Percentiles rank a stretch among this genome's conserved stretches.
These are phyloP conservation scores for Dinoponera quadriceps DNA, from an alignment of 1,140 invertebrate species.

Conservation along the genomic window DNA sequence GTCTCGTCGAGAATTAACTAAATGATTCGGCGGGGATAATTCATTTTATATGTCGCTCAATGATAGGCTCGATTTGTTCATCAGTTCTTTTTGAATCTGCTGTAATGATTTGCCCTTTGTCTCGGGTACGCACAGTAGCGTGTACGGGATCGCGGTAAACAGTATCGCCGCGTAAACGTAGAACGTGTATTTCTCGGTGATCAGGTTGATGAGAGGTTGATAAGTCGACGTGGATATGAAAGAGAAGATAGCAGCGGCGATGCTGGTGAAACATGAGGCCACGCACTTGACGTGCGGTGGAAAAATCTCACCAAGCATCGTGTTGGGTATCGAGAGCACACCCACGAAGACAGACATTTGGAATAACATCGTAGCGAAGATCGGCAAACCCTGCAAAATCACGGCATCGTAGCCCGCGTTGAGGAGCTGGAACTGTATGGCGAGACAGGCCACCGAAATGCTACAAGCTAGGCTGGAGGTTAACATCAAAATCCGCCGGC, in stretches of 20 bases:
- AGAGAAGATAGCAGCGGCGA: constrained; percentile 89
- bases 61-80: not conserved
- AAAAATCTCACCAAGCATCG: constrained; percentile 84
- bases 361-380: constrained; percentile 62
- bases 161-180: constrained; percentile 87
- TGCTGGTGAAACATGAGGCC: constrained; percentile 90
- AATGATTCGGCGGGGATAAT: not conserved
- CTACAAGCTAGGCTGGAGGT: constrained; percentile 86
- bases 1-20: not conserved
- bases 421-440: constrained; percentile 64
- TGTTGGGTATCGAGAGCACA: constrained; percentile 89
- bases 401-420: constrained; percentile 29
- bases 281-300: constrained; percentile 85
- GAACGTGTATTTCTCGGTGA: constrained; percentile 90
- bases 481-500: constrained; percentile 89
- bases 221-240: constrained; percentile 92
- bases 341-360: constrained; percentile 87
- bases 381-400: constrained; percentile 45
- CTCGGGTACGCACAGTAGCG: constrained; percentile 66
- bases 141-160: constrained; percentile 47
- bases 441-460: constrained; percentile 81
- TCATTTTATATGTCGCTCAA: not conserved
- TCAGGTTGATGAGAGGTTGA: constrained; percentile 87
- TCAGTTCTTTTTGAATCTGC: constrained; percentile 69
- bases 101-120: constrained; percentile 76